These are phyloP conservation scores for Aptenodytes forsteri DNA, from an alignment of 2,113 vertebrate genomes.

Conservation along the genomic window DNA sequence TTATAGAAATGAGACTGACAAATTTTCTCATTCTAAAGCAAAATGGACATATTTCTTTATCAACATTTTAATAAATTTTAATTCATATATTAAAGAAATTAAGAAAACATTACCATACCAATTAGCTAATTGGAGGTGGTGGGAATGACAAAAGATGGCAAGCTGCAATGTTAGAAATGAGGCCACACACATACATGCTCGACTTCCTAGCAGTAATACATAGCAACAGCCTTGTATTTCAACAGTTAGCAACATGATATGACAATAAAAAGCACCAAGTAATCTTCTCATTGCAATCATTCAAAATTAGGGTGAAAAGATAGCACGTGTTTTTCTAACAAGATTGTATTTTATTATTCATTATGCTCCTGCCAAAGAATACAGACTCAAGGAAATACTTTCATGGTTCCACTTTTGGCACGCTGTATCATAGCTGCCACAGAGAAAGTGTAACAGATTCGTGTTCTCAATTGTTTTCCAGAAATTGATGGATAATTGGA, in stretches of 20 bases:
- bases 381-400: conserved; percentile 45
- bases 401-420: background rate
- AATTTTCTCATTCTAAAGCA: background rate
- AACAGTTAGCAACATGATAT: background rate
- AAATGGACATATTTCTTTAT: background rate
- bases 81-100: background rate
- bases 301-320: conserved; percentile 1
- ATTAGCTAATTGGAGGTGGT: background rate
- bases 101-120: background rate
- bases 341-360: conserved; percentile 13
- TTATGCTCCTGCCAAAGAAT: conserved; percentile 44
- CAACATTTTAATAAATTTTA: background rate
- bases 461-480: background rate
- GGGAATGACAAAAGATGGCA: background rate
- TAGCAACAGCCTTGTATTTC: background rate
- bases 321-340: conserved; percentile 12
- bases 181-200: background rate
- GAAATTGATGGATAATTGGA: background rate
- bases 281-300: background rate
- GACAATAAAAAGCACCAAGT: conserved; percentile 8
- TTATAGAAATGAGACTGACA: background rate
- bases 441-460: background rate
- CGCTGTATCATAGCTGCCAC: background rate
- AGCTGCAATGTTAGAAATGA: background rate
- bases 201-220: background rate